Evolutionary conservation across 2,797 vertebrate genomes (phyloP), one percentile per base, ranked within the genome.

Genomic region (Alexandromys oeconomus): DNA sequence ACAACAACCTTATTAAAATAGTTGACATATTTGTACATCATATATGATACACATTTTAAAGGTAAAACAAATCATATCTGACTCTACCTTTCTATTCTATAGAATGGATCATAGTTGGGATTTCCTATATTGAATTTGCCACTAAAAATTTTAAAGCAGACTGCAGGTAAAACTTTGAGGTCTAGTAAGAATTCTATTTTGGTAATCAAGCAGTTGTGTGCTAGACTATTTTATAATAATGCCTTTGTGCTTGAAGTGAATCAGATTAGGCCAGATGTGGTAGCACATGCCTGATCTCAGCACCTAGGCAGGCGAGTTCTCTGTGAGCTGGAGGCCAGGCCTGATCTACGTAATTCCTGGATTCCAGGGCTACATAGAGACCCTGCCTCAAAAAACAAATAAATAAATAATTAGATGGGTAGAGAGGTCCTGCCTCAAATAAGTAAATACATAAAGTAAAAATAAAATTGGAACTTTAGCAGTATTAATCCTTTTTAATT

Each of bases 21-120:
- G 31, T 93, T 88, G 54, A 92, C 17, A 81, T 48, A 54, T 51
- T 88, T 91, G 29, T 48, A 81, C 31, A 78, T 82, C 81, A 51
- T 92, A 74, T 94, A 89, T 94, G 48, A 71, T 71, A 48, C 0
- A 27, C 91, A 78, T 77, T 89, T 95, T 96, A 59, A 74, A 90
- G 91, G 89, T 90, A 91, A 92, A 93, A 74, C 46, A 93, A 17
- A 14, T 95, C 7, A 89, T 92, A 82, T 96, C n/a, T 81, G 90
- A 54, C 7, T 78, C 43, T 84, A 85, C 71, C 27, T 69, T 21
- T 76, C 17, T 74, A 10, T 93, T 73, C 15, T 93, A 15, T 89
- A 61, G 82, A 74, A 94, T 92, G 40, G 6, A 81, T 82, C 11
- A 10, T 73, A 84, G 51, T 94, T 97, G 90, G 13, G 76, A 80